Percentiles rank a stretch among this genome's conserved stretches.
phyloP scores from a whole-genome alignment of 1,140 invertebrate genomes.

The Daktulosphaira vitifoliae region DNA sequence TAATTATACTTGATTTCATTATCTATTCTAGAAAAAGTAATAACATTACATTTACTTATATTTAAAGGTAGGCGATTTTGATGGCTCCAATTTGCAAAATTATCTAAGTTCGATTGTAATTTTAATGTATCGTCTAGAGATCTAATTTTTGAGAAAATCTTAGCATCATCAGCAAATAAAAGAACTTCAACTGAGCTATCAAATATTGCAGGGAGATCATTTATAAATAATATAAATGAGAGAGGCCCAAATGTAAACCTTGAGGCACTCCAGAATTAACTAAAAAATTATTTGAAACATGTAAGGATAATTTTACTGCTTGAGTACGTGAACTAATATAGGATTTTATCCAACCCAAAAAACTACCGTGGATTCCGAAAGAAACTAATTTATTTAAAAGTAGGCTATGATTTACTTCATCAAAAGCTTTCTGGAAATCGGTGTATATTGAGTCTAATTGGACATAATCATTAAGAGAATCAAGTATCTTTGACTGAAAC shows the following conservation, averaged over 20 bases:
- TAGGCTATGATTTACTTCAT: background rate
- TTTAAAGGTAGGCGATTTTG: background rate
- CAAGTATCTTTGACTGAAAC: background rate
- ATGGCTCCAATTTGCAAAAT: background rate
- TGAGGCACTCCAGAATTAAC: background rate
- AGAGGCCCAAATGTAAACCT: background rate
- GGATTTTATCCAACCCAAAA: background rate
- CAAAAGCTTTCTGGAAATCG: background rate
- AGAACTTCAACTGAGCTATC: no score
- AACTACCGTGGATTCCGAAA: background rate
- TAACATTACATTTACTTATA: conserved; percentile 5
- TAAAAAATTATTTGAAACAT: background rate
- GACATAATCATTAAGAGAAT: background rate
- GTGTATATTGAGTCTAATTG: background rate
- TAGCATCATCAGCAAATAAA: conserved; percentile 1
- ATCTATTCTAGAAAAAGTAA: background rate
- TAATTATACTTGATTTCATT: background rate
- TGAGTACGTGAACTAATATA: background rate
- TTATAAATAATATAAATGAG: no score
- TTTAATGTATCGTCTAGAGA: background rate
- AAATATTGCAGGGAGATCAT: no score
- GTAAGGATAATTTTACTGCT: background rate
- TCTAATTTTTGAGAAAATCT: background rate
- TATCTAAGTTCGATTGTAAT: background rate
- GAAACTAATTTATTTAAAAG: background rate